Evolutionary conservation across 2,888 invertebrate genomes (phyloP).

Genomic region (Crematogaster levior): DNA sequence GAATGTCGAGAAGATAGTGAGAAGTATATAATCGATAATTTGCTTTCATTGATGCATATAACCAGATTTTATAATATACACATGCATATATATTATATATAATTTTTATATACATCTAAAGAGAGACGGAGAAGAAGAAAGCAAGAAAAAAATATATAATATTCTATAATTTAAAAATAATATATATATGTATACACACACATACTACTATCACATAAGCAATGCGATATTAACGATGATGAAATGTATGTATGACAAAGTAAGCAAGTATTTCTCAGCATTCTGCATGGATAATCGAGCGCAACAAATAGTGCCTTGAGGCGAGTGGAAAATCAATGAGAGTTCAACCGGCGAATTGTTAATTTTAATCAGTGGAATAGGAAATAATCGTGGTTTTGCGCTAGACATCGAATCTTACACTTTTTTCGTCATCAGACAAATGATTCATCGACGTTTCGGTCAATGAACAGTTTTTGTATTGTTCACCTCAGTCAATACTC

Average conservation of each 20-base stretch:
- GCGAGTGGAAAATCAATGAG: slow-evolving; percentile 14
- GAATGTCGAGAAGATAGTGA: background rate
- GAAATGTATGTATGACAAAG: background rate
- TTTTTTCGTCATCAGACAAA: background rate
- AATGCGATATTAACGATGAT: background rate
- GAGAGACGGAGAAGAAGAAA: background rate
- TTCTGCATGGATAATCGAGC: slow-evolving; percentile 26
- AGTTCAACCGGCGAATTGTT: background rate
- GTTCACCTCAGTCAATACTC: slow-evolving; percentile 62
- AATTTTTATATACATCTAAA: background rate
- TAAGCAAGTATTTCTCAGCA: background rate
- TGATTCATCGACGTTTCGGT: slow-evolving; percentile 62
- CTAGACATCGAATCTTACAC: background rate
- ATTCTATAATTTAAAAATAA: background rate
- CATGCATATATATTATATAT: background rate
- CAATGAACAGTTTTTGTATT: slow-evolving; percentile 70
- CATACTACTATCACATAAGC: background rate
- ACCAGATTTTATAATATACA: background rate
- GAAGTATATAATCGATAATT: background rate
- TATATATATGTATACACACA: too few relatives aligned
- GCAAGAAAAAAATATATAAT: background rate
- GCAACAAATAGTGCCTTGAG: slow-evolving; percentile 15
- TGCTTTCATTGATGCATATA: background rate
- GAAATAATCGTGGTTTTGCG: slow-evolving; percentile 13
- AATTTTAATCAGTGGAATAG: slow-evolving; percentile 21